These are phyloP conservation scores for Dioctria linearis DNA, from an alignment of 2,888 invertebrate genomes.

Conservation along the genomic window DNA sequence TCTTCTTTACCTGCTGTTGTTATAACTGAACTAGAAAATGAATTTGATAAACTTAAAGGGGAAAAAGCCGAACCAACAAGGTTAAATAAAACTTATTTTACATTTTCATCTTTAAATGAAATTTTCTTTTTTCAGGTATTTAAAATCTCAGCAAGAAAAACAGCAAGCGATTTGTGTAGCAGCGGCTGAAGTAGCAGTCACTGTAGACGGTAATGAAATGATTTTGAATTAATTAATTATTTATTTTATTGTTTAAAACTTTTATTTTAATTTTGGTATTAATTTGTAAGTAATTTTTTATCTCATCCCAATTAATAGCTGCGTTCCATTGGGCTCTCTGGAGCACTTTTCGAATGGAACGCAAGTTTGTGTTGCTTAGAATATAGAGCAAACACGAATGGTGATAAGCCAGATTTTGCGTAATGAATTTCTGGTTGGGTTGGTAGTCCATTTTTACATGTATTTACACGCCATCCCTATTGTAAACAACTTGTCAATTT, in stretches of 20 bases:
- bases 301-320: too few relatives aligned
- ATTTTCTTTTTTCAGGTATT: slow-evolving; percentile 63
- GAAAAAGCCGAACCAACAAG: slow-evolving; percentile 69
- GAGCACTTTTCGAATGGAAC: too few relatives aligned
- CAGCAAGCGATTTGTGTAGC: slow-evolving; percentile 67
- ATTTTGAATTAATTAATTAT: slow-evolving; percentile 25
- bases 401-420: too few relatives aligned
- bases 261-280: background rate
- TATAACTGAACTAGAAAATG: slow-evolving; percentile 88
- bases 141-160: slow-evolving; percentile 70
- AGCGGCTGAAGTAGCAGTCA: slow-evolving; percentile 72
- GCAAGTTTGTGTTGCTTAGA: too few relatives aligned
- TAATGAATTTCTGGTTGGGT: too few relatives aligned
- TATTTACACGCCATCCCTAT: too few relatives aligned
- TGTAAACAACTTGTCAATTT: too few relatives aligned
- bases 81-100: slow-evolving; percentile 59
- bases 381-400: too few relatives aligned
- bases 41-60: slow-evolving; percentile 82
- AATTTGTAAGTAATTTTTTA: background rate
- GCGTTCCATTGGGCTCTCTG: too few relatives aligned
- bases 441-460: too few relatives aligned
- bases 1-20: slow-evolving; percentile 90
- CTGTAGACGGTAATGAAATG: slow-evolving; percentile 64
- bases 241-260: slow-evolving; percentile 25
- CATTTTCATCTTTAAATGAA: background rate